Evolutionary conservation across 2,797 vertebrate genomes (phyloP), one percentile per base, ranked within the genome.

Genomic region (Oceanodroma leucorhoa): DNA sequence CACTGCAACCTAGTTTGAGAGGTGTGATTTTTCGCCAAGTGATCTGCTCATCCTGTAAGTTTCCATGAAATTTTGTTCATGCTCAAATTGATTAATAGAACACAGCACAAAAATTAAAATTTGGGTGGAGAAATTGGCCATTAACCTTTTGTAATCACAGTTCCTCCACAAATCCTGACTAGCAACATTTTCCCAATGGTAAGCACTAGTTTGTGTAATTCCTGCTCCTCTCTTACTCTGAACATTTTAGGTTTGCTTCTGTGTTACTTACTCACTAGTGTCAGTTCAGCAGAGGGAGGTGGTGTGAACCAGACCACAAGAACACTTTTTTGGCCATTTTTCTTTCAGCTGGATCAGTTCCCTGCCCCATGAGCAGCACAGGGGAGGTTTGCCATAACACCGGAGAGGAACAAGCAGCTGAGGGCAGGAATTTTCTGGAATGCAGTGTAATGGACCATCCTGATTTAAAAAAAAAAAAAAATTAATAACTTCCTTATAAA

Each of bases 401-500:
- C 9, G 3, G 23, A 58, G 51, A 30, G 10, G 43, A 78, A 58
- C 23, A 54, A 72, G 10, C 11, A 45, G 32, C 38, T 61, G 71
- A 72, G 32, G 21, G 16, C 16, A 64, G 41, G 23, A 83, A 41
- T 46, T 71, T 53, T 62, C n/a, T 36, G 18, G 61, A 51, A 70
- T n/a, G 18, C 20, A 46, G 10, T 50, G 23, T 64, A 70, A 73
- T 0, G 1, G 21, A 53, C 4, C 27, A 79, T 51, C 19, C n/a
- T 65, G 36, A 84, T 40, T 83, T 86, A n/a, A 76, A 89, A 40
- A 40, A 40, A 40, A 13, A n/a, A 76, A 89, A n/a, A n/a, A n/a
- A n/a, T n/a, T n/a, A n/a, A n/a, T 57, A 41, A 27, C 4, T 41
- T 54, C 5, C 2, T 45, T 43, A 54, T 48, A 64, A 83, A 90